Evolutionary conservation across 30 jellyfish, hydroid and myxozoan species (phyloP).

Genomic region (Aurelia coerulea): DNA sequence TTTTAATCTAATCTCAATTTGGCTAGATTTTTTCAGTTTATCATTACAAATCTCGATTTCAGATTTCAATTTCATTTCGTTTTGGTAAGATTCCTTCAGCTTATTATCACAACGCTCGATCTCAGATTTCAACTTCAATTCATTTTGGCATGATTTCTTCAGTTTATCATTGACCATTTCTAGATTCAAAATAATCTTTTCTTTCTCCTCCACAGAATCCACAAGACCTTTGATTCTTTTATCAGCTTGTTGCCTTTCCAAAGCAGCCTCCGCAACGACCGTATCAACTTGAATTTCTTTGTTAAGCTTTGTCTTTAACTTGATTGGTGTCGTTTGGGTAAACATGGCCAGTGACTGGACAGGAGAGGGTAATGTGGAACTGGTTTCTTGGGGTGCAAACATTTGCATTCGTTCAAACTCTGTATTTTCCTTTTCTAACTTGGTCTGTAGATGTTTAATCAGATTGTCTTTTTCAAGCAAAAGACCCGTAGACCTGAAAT

Average conservation of each 20-base stretch:
- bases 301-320: not conserved
- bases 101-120: not conserved
- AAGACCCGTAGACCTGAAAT: constrained; percentile 44
- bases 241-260: constrained; percentile 25
- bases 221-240: not conserved
- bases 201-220: constrained; percentile 15
- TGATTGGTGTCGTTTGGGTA: constrained; percentile 68
- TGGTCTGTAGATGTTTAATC: constrained; percentile 27
- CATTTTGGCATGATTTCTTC: not conserved
- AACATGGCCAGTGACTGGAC: constrained; percentile 18
- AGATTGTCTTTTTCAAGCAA: constrained; percentile 25
- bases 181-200: not conserved
- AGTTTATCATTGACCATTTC: not conserved
- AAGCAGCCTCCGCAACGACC: constrained; percentile 26
- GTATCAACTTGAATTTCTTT: constrained; percentile 68
- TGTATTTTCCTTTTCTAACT: constrained; percentile 19
- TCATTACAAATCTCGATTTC: constrained; percentile 10
- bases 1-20: not conserved
- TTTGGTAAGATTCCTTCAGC: not conserved
- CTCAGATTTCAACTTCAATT: constrained; percentile 16
- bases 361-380: constrained; percentile 57
- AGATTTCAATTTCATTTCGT: constrained; percentile 1
- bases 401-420: constrained; percentile 53
- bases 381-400: constrained; percentile 69
- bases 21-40: not conserved